Evolutionary conservation across 2,797 vertebrate species (phyloP).

Genomic region (Siniperca scherzeri): DNA sequence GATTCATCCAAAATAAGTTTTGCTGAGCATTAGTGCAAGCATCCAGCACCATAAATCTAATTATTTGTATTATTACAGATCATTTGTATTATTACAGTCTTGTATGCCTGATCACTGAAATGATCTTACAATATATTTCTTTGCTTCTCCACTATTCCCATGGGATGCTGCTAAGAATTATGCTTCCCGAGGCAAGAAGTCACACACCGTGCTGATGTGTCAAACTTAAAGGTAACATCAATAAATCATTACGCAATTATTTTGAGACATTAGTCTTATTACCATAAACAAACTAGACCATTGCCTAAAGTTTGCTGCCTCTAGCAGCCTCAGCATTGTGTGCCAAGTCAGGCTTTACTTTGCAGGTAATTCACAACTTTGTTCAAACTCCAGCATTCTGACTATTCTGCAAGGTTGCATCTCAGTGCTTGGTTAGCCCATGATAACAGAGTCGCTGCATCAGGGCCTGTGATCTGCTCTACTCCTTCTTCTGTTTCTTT

Average conservation of each 20-base stretch:
- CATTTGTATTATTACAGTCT: background rate
- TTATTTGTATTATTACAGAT: background rate
- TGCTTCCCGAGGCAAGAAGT: constrained; percentile 17
- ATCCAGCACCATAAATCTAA: background rate
- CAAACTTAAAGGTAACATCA: constrained; percentile 44
- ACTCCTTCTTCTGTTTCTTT: background rate
- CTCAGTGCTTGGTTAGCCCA: background rate
- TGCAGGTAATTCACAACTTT: background rate
- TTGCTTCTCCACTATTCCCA: constrained; percentile 12
- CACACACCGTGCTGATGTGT: constrained; percentile 28
- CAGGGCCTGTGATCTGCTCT: background rate
- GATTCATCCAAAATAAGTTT: background rate
- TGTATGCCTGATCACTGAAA: constrained; percentile 13
- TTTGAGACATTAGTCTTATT: constrained; percentile 40
- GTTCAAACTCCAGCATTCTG: background rate
- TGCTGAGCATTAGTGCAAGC: background rate
- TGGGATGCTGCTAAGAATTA: constrained; percentile 1
- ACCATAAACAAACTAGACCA: constrained; percentile 22
- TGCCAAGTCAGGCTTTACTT: constrained; percentile 21
- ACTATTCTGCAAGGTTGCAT: background rate
- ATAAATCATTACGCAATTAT: constrained; percentile 57
- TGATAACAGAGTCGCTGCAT: background rate
- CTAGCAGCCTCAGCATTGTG: background rate
- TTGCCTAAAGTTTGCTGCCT: constrained; percentile 14
- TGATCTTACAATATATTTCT: constrained; percentile 5